Base-by-base conservation (phyloP, 2,888 invertebrate species). In the Pristionchus maxplancki region DNA sequence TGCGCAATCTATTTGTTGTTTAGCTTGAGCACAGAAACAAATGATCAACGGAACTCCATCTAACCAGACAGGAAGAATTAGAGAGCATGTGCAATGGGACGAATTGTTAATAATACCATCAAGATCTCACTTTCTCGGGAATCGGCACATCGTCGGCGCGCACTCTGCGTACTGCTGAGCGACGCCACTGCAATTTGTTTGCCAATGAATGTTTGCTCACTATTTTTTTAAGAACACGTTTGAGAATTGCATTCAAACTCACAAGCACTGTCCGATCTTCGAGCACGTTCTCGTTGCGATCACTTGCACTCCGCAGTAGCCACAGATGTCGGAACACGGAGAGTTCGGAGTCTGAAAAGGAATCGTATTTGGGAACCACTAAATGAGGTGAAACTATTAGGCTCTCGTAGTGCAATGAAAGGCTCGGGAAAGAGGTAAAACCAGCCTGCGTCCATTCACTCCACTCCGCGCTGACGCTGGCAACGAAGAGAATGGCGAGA, bases 121-220 rank as follows among this genome's bases (percentile, higher is more conserved):
- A 53, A 53, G 3, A 17, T 53, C 5, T 44, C 53, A 71, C 71
- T 71, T 71, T 37, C 37, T 71, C 37, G 71, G 71, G 71, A 71
- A 71, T 0, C 8, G 1, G 37, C 71, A 71, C 71, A 71, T 71
- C 3, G 34, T 37, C 17, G 71, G 71, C 1, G 34, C 71, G 37
- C 71, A 71, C 37, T 71, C 71, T 34, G 37, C 71, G 71, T 71
- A 71, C 37, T 20, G 15, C 71, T 71, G 71, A 37, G 71, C 34
- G 37, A 71, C 24, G 37, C 71, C 71, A 37, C 71, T 71, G 34
- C 9, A 67, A 58, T n/a, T 24, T 58, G 24, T 17, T 58, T 44
- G 44, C 11, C 11, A 9, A 6, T 9, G 44, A 44, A 44, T 44
- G 44, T 44, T 44, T 44, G 8, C 11, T 6, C 6, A 44, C 11